Percentiles rank a stretch among this genome's conserved stretches.
Evolutionary conservation across 2,888 invertebrate genomes (phyloP).

Genomic region (Eupithecia subfuscata): DNA sequence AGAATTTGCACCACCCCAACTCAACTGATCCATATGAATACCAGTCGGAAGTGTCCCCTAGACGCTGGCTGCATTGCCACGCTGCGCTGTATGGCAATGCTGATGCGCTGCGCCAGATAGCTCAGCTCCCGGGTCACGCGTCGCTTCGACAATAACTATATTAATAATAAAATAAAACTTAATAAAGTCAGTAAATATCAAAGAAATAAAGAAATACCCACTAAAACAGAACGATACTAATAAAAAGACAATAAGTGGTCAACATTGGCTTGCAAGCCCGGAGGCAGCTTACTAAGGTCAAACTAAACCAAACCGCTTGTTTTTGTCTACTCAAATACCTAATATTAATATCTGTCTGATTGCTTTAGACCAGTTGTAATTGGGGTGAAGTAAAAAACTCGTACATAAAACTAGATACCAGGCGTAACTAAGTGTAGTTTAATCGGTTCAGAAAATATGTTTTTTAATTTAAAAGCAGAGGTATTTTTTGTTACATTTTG

Average conservation of each 20-base stretch:
- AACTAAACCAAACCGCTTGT: neutral
- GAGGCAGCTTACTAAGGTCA: constrained; percentile 12
- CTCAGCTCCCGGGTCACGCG: too few relatives aligned
- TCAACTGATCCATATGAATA: too few relatives aligned
- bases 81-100: too few relatives aligned
- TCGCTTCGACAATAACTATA: too few relatives aligned
- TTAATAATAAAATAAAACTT: too few relatives aligned
- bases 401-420: constrained; percentile 6
- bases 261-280: neutral
- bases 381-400: constrained; percentile 7
- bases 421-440: constrained; percentile 3
- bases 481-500: neutral
- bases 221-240: neutral
- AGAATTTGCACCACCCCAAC: too few relatives aligned
- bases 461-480: neutral
- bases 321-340: constrained; percentile 12
- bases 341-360: constrained; percentile 2
- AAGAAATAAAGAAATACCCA: neutral
- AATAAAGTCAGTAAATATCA: too few relatives aligned
- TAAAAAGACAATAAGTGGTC: neutral
- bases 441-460: neutral
- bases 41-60: too few relatives aligned
- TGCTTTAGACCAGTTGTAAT: constrained; percentile 10
- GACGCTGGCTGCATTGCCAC: too few relatives aligned
- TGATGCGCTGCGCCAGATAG: too few relatives aligned